These are phyloP conservation scores for Cephus runcator DNA, from an alignment of 2,888 invertebrate genomes.

Conservation along the genomic window DNA sequence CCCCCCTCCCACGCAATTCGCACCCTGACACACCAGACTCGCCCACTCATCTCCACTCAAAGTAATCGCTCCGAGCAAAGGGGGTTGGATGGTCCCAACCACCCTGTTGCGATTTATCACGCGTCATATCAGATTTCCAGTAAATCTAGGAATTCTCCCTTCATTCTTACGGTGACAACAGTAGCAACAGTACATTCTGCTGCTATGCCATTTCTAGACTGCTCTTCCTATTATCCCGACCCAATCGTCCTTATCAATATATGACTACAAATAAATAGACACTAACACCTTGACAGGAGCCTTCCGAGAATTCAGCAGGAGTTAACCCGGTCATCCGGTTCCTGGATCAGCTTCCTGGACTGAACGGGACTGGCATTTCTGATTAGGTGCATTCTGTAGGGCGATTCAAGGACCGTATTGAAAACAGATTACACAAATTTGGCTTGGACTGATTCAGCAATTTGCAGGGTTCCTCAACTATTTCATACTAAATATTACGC, in stretches of 20 bases:
- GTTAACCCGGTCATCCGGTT: too few species aligned
- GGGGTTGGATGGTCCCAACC: not conserved
- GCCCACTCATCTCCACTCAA: not conserved
- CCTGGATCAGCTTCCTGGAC: not conserved
- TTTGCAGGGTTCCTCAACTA: not conserved
- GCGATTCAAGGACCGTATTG: not conserved
- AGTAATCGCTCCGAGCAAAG: not conserved
- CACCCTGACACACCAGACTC: not conserved
- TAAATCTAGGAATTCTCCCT: not conserved
- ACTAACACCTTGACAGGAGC: not conserved
- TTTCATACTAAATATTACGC: not conserved
- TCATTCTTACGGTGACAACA: not conserved
- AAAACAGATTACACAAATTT: not conserved
- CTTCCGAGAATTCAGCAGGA: not conserved
- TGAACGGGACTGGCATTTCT: not conserved
- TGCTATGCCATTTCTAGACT: too few species aligned
- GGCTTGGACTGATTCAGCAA: not conserved
- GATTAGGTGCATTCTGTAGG: not conserved
- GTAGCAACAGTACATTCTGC: too few species aligned
- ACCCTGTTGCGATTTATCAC: not conserved
- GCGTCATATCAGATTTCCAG: not conserved
- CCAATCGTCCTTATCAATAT: not conserved
- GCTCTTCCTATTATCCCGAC: not conserved
- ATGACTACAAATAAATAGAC: too few species aligned
- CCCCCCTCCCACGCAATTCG: too few species aligned